Evolutionary conservation across 2,113 vertebrate species (phyloP).

Genomic region (Cryptomyrus ogoouensis): DNA sequence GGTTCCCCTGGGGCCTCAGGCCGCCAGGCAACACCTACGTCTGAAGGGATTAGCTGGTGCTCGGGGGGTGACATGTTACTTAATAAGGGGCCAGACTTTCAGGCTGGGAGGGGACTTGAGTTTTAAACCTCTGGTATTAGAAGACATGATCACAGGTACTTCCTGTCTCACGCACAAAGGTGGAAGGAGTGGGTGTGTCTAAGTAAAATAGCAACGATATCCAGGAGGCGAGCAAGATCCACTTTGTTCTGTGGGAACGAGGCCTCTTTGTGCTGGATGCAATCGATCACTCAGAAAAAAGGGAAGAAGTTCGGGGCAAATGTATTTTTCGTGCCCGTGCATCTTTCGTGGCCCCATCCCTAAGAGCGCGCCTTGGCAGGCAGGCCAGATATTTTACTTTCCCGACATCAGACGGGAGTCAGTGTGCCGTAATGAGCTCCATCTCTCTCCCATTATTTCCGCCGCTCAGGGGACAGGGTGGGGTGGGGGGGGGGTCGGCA

Average conservation of each 20-base stretch:
- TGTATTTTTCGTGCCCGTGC: conserved; percentile 53
- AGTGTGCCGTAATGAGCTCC: conserved; percentile 62
- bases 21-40: background rate
- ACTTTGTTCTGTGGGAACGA: conserved; percentile 40
- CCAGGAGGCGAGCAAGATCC: background rate
- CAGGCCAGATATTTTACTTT: conserved; percentile 64
- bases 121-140: background rate
- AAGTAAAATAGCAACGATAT: background rate
- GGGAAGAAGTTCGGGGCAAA: conserved; percentile 59
- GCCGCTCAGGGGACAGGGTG: conserved; percentile 40
- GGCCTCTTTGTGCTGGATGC: conserved; percentile 59
- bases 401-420: conserved; percentile 65
- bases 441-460: conserved; percentile 57
- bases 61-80: background rate
- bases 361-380: conserved; percentile 57
- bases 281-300: conserved; percentile 64
- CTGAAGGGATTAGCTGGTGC: background rate
- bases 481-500: background rate
- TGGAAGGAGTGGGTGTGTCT: background rate
- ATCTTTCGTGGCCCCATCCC: conserved; percentile 47
- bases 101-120: background rate
- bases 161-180: background rate
- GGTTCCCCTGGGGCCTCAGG: background rate
- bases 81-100: background rate
- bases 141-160: background rate